Evolutionary conservation across 2,113 vertebrate genomes (phyloP).

Genomic region (Sinocyclocheilus anophthalmus): DNA sequence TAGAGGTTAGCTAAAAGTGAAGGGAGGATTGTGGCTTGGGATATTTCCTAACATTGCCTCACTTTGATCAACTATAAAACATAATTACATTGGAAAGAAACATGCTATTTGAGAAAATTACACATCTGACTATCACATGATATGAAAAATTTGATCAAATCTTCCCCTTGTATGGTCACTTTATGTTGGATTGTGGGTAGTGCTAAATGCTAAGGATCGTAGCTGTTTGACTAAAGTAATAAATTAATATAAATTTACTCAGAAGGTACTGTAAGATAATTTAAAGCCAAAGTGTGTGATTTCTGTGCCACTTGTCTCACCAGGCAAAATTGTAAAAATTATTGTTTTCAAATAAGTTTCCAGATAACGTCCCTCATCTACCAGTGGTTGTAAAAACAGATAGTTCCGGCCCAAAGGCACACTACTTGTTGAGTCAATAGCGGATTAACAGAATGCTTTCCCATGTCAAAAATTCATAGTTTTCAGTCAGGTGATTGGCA

Average conservation of each 20-base stretch:
- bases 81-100: slow-evolving; percentile 12
- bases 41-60: slow-evolving; percentile 32
- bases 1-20: slow-evolving; percentile 40
- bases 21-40: slow-evolving; percentile 46
- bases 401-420: neutral
- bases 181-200: slow-evolving; percentile 19
- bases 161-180: slow-evolving; percentile 5
- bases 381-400: neutral
- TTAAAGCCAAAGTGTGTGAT: neutral
- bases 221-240: neutral
- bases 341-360: neutral
- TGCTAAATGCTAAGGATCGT: neutral
- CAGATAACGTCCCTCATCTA: neutral
- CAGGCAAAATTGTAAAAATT: neutral
- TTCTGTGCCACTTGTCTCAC: neutral
- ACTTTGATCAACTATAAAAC: slow-evolving; percentile 42
- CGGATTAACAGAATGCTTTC: neutral
- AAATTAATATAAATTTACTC: neutral
- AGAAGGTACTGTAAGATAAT: neutral
- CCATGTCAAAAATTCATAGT: neutral
- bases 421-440: neutral
- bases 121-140: slow-evolving; percentile 12
- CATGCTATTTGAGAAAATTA: slow-evolving; percentile 20
- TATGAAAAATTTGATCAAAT: neutral
- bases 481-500: too few relatives aligned